phyloP scores from a whole-genome alignment of 2,113 vertebrate genomes.

The Nibea albiflora region DNA sequence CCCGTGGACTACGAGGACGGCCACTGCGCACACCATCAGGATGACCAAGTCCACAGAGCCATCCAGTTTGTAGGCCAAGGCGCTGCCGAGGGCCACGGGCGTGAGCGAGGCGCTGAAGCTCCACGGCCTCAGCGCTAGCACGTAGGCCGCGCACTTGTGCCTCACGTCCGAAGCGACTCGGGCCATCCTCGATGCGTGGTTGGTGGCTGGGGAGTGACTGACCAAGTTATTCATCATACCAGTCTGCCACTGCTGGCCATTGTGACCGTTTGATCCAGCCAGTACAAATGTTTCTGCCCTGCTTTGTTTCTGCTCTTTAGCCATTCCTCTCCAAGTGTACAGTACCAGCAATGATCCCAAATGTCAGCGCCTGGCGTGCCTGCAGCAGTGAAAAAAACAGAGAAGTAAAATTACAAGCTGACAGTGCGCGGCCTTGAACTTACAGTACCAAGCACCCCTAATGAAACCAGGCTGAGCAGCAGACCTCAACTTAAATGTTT shows the following conservation, averaged over 20 bases:
- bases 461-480: background rate
- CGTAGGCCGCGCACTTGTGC: constrained; percentile 93
- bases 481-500: too few species aligned
- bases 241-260: constrained; percentile 72
- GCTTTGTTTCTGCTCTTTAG: constrained; percentile 72
- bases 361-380: constrained; percentile 46
- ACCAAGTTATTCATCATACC: constrained; percentile 41
- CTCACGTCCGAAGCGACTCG: constrained; percentile 78
- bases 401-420: background rate
- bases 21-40: constrained; percentile 90
- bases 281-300: constrained; percentile 72
- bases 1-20: constrained; percentile 94
- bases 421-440: background rate
- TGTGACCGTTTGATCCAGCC: constrained; percentile 80
- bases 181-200: constrained; percentile 71
- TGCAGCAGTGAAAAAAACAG: constrained; percentile 27
- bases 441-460: background rate
- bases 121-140: constrained; percentile 95
- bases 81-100: constrained; percentile 94
- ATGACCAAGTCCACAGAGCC: constrained; percentile 89
- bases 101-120: constrained; percentile 97
- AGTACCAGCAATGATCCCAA: constrained; percentile 32
- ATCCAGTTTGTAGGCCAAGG: constrained; percentile 92
- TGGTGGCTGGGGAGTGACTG: constrained; percentile 14
- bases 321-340: constrained; percentile 66